These are phyloP conservation scores for Salarias fasciatus DNA, from an alignment of 2,797 vertebrate genomes.

Conservation along the genomic window DNA sequence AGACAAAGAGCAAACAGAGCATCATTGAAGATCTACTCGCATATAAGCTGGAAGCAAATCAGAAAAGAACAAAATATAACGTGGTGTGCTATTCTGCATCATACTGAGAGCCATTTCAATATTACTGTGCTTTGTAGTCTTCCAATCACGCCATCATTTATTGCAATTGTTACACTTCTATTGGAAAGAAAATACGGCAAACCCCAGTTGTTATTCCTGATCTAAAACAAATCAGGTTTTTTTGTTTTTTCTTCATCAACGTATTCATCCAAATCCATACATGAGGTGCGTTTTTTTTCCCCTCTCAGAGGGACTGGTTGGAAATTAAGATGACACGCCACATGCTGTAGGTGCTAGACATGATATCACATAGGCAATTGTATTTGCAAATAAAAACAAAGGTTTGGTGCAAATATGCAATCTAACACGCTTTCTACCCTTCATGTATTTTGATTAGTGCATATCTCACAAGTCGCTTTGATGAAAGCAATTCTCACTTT, in stretches of 20 bases:
- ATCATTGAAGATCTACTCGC: background rate
- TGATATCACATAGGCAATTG: slow-evolving; percentile 34
- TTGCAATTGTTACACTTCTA: background rate
- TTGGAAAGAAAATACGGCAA: background rate
- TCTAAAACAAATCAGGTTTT: slow-evolving; percentile 23
- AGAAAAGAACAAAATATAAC: background rate
- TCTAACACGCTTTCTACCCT: slow-evolving; percentile 20
- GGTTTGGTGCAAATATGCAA: slow-evolving; percentile 25
- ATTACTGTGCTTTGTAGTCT: slow-evolving; percentile 3
- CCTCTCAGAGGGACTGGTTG: slow-evolving; percentile 28
- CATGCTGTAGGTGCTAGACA: slow-evolving; percentile 37
- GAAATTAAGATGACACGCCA: slow-evolving; percentile 41
- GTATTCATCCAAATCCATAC: slow-evolving; percentile 21
- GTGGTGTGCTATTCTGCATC: background rate
- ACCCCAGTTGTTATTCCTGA: slow-evolving; percentile 19
- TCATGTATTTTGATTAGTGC: slow-evolving; percentile 41
- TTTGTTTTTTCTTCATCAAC: slow-evolving; percentile 20
- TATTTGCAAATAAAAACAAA: slow-evolving; percentile 37
- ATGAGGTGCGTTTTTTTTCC: background rate
- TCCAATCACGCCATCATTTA: slow-evolving; percentile 4
- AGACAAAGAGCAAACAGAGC: background rate
- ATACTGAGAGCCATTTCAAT: slow-evolving; percentile 1
- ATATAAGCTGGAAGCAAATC: slow-evolving; percentile 4
- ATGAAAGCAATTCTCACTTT: slow-evolving; percentile 51
- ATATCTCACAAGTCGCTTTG: slow-evolving; percentile 22